Percentiles rank a stretch among this genome's conserved stretches.
Evolutionary conservation across 2,888 invertebrate genomes (phyloP).

Genomic region (Steinernema hermaphroditum): DNA sequence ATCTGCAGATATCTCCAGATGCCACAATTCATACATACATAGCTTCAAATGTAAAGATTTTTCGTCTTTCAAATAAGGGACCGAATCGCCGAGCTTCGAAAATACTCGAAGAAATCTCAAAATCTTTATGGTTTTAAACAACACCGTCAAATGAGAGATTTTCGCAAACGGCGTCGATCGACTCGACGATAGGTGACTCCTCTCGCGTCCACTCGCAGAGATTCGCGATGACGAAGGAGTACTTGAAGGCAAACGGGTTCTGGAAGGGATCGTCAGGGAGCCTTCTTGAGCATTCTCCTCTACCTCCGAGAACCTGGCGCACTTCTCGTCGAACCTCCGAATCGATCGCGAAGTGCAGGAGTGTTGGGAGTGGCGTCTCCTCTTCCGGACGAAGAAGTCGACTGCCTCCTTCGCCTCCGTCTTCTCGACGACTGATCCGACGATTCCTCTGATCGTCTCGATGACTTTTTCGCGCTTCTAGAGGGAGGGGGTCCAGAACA

Average conservation of each 20-base stretch:
- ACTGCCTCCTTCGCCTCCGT: background rate
- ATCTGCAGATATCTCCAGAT: too few species aligned
- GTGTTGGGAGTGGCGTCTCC: background rate
- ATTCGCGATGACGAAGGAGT: slow-evolving; percentile 15
- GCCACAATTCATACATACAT: too few species aligned
- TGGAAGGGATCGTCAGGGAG: background rate
- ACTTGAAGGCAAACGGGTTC: slow-evolving; percentile 16
- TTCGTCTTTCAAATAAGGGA: too few species aligned
- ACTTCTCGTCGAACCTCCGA: background rate
- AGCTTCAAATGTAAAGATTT: too few species aligned
- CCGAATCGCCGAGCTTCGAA: too few species aligned
- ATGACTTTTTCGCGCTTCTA: background rate
- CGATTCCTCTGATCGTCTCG: background rate
- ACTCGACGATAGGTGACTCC: background rate
- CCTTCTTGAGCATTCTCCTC: background rate
- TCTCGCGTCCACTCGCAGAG: background rate
- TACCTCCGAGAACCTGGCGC: slow-evolving; percentile 2
- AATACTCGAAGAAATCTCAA: too few species aligned
- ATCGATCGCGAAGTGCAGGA: background rate
- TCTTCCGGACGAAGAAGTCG: background rate
- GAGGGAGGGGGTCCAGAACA: too few species aligned
- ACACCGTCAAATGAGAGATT: background rate
- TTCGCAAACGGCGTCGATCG: background rate
- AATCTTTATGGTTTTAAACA: too few species aligned
- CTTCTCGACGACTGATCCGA: slow-evolving; percentile 4